Percentiles rank a stretch among this genome's conserved stretches.
phyloP scores from a whole-genome alignment of 2,113 vertebrate genomes.

The Hemibates koningsi region DNA sequence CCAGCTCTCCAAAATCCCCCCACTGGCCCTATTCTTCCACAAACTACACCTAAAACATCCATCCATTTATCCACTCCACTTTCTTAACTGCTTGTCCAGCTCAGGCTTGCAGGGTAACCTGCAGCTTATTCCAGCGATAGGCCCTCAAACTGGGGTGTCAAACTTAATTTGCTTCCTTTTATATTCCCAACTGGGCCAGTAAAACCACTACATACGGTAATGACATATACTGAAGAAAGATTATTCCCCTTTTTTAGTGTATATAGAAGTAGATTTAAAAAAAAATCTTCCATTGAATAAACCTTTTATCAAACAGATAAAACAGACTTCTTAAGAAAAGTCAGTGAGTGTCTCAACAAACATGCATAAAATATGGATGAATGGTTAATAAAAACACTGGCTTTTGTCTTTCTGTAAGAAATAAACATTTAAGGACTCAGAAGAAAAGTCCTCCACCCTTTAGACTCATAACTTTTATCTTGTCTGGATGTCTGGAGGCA shows the following conservation, averaged over 20 bases:
- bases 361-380: background rate
- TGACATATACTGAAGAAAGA: background rate
- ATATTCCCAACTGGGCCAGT: background rate
- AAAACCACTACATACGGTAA: background rate
- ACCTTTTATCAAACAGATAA: background rate
- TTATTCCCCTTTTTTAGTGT: background rate
- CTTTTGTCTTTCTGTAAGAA: background rate
- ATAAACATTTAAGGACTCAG: background rate
- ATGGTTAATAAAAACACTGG: background rate
- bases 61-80: background rate
- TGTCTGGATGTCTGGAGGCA: background rate
- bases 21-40: background rate
- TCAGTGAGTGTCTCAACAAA: background rate
- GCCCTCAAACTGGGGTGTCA: background rate
- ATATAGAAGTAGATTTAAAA: fast-evolving
- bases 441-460: background rate
- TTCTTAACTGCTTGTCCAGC: background rate
- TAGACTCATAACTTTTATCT: background rate
- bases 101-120: background rate
- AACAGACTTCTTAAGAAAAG: background rate
- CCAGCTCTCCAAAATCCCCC: fast-evolving
- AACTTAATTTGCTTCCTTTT: background rate
- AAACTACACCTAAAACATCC: background rate
- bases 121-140: background rate
- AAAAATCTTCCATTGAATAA: background rate